Base-by-base conservation (phyloP, 2,113 vertebrate genomes). In the Xiphophorus hellerii region DNA sequence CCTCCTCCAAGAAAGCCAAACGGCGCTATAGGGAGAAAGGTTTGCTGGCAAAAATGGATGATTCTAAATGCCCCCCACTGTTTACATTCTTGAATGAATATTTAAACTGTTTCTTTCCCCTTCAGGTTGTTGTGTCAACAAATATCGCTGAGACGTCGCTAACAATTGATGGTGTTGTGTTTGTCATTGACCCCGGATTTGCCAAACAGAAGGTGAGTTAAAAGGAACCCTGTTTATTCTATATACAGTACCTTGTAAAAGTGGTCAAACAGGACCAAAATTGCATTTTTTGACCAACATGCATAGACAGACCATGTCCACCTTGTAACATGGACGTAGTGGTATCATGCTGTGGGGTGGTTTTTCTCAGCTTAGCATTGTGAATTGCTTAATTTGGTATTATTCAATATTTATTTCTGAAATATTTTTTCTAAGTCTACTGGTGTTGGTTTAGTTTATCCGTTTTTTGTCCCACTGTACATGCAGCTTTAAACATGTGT, bases 171-270 rank as follows among this genome's bases (percentile, higher is more conserved):
- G 98, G 98, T 0, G 98, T 99, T 58, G 98, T 99, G 60, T 99
- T 99, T 94, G 98, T 99, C 80, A 99, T 99, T 75, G 98, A 99
- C 95, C 98, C 98, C 83, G 98, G 98, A 74, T 99, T 99, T 91
- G 98, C 98, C 8, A 99, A 99, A 90, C 98, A 99, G 91, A 99
- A 99, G 96, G 98, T 98, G 65, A 25, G 82, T 31, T 12, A 4
- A 54, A 73, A 78, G 66, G 69, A 54, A 64, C 29, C 20, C 30
- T 20, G 15, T 30, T 31, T 17, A 42, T 42, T 42, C 39, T 42
- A 42, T 15, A 42, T 42, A 42, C 39, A 42, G 13, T 42, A 4
- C 39, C 14, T 15, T 42, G 12, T 37, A 37, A 37, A 37, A 37
- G 35, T 37, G 35, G 35, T 42, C 13, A 15, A 42, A 5, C 39